These are phyloP conservation scores for Microtus richardsoni DNA, from an alignment of 2,113 vertebrate species.

Conservation along the genomic window DNA sequence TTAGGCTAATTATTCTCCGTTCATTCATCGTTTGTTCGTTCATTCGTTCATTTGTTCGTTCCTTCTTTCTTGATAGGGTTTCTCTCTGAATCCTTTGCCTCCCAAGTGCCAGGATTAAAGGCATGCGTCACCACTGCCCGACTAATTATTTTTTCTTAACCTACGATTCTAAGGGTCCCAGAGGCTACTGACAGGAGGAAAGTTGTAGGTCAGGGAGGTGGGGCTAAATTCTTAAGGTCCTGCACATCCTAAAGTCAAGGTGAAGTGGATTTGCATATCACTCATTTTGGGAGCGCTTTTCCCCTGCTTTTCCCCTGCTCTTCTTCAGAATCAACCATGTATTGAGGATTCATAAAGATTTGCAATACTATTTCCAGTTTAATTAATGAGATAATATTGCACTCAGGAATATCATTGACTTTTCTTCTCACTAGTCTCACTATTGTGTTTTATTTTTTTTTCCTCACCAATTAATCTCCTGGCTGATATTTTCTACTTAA, in stretches of 20 bases:
- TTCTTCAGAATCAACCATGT: neutral
- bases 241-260: neutral
- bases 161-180: neutral
- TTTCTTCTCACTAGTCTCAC: conserved; percentile 5
- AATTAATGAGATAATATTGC: conserved; percentile 17
- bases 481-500: conserved; percentile 32
- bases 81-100: neutral
- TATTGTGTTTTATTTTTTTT: neutral
- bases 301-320: neutral
- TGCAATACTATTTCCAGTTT: conserved; percentile 40
- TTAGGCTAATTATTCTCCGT: too few relatives aligned
- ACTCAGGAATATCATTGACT: conserved; percentile 36
- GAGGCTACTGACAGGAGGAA: neutral
- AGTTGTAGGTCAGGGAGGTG: neutral
- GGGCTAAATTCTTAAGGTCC: neutral
- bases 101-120: neutral
- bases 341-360: conserved; percentile 22
- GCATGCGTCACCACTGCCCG: too few relatives aligned
- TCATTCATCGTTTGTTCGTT: neutral
- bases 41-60: fast-evolving
- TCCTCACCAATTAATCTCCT: neutral
- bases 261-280: neutral
- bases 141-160: neutral
- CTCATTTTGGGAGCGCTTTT: neutral
- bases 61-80: neutral